Base-by-base conservation (phyloP, 30 jellyfish, hydroid and myxozoan species). In the Hydractinia echinata region DNA sequence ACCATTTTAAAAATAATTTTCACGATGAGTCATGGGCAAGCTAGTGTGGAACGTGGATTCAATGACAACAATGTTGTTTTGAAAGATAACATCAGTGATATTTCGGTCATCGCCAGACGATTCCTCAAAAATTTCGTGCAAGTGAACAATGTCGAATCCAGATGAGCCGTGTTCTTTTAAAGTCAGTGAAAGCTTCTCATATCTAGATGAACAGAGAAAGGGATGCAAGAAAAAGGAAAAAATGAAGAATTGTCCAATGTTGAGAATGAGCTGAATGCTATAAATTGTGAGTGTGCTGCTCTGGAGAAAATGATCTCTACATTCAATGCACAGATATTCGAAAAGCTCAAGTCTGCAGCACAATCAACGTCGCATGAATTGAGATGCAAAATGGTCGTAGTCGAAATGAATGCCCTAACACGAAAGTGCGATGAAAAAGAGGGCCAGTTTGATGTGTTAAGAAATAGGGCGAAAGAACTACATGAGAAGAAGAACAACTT, bases 21-120 rank as follows among this genome's bases (percentile, higher is more conserved):
- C 78, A 67, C 78, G 21, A 67, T 67, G 50, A 67, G 78, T 48
- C 78, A 67, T 67, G 78, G 78, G n/a, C 50, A 67, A 67, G 78
- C 78, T 13, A 1, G 4, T 67, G 78, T 4, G 78, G 78, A 67
- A 20, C 4, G 78, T 13, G 78, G 78, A 20, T 67, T 67, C 50
- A 4, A 67, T 67, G 78, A 67, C 50, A 67, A 67, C 50, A 15
- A 67, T 67, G 78, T 67, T 20, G 78, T 67, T 20, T 20, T 21
- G 78, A 67, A 67, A 20, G 78, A 67, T 20, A 67, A 67, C 50
- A 67, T 67, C 11, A 67, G 78, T 67, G 51, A 0, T 67, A 4
- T 11, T 16, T 11, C 78, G 11, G 78, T 67, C 50, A 20, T 67
- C 21, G 78, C 78, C 21, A 16, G 50, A 11, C n/a, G 78, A 48